Base-by-base conservation (phyloP, 2,113 vertebrate genomes). In the Coracopsis vasa region DNA sequence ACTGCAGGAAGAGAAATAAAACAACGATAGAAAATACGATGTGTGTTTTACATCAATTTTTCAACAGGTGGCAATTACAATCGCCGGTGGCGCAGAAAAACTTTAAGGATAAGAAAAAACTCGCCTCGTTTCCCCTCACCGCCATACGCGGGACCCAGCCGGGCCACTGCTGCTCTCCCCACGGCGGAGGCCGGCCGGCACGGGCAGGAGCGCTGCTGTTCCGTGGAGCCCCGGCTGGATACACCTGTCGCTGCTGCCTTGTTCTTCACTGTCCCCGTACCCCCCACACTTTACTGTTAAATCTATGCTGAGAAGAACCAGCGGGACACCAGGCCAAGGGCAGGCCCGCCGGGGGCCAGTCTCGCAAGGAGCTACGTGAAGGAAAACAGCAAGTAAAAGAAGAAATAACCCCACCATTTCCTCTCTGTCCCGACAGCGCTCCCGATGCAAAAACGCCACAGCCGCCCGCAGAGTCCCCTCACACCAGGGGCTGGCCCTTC, bases 101-200 rank as follows among this genome's bases (percentile, higher is more conserved):
- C 75, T 61, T n/a, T 41, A 60, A 50, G 10, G 5, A 8, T 5
- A 16, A 47, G 21, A 3, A 8, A 2, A 1, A 2, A 2, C 8
- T 3, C 13, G 18, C 3, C 27, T 5, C 10, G n/a, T 31, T 23
- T 7, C 24, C 25, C 18, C 25, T 64, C 7, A 3, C 14, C 7
- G 45, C 42, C 21, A 0, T 1, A 8, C 13, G 44, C 17, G 41
- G 0, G 11, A 6, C 3, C 17, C 9, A 10, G 21, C 31, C 11
- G 51, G 20, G 33, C 3, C 20, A 11, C 51, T 1, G 4, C 1
- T 0, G 21, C 35, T 23, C 16, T 2, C 20, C 2, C 0, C 1
- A 27, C 50, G 2, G 24, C 3, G 8, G 33, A 5, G 44, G 18
- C 35, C 7, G 16, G 15, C 5, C 20, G 16, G 14, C 24, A 16